These are phyloP conservation scores for Lepidocyrtinus sp. DNA, from an alignment of 2,888 invertebrate genomes.

Conservation along the genomic window DNA sequence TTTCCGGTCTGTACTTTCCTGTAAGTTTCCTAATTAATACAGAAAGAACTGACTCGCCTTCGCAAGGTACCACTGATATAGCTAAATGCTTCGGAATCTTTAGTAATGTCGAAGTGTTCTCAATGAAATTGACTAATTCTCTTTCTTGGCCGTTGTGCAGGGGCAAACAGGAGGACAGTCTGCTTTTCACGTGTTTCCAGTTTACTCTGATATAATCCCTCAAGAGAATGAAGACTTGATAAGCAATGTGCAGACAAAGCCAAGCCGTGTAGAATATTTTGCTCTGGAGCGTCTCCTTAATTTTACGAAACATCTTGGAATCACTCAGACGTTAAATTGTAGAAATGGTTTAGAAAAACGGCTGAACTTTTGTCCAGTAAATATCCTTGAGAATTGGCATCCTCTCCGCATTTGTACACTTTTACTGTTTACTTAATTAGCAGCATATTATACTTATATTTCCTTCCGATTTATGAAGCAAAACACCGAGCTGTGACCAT, in stretches of 20 bases:
- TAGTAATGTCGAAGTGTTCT: slow-evolving; percentile 34
- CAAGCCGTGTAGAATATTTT: slow-evolving; percentile 45
- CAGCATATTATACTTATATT: too few relatives aligned
- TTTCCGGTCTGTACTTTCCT: not conserved
- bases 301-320: slow-evolving; percentile 31
- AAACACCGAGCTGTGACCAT: too few relatives aligned
- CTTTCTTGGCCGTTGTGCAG: slow-evolving; percentile 55
- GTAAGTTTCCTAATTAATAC: slow-evolving; percentile 11
- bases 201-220: slow-evolving; percentile 43
- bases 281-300: slow-evolving; percentile 28
- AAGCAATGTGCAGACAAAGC: slow-evolving; percentile 56
- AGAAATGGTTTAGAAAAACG: too few relatives aligned
- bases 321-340: too few relatives aligned
- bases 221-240: slow-evolving; percentile 56
- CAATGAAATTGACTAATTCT: slow-evolving; percentile 49
- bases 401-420: too few relatives aligned
- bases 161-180: slow-evolving; percentile 61
- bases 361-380: too few relatives aligned
- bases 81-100: slow-evolving; percentile 64
- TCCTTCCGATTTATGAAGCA: too few relatives aligned
- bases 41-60: slow-evolving; percentile 26
- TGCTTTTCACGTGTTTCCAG: slow-evolving; percentile 39
- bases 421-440: too few relatives aligned
- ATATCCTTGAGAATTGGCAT: too few relatives aligned
- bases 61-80: slow-evolving; percentile 56